These are phyloP conservation scores for Orchestes rusci DNA, from an alignment of 2,888 invertebrate species.

Conservation along the genomic window DNA sequence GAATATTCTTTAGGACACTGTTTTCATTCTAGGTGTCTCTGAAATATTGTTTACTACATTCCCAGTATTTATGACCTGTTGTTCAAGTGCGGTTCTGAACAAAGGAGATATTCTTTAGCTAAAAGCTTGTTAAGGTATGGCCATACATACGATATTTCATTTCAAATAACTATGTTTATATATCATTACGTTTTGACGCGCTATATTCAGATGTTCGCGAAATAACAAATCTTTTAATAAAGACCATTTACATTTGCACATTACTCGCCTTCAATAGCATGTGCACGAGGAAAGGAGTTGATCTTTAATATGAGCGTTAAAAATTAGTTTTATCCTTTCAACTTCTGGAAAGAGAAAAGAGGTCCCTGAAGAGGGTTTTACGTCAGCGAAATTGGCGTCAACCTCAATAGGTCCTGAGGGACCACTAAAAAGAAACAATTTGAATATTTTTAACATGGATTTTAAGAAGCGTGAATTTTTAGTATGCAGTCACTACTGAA, in stretches of 20 bases:
- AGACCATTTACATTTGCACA: too few relatives aligned
- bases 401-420: slow-evolving; percentile 46
- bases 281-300: too few relatives aligned
- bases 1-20: slow-evolving; percentile 42
- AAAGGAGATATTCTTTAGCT: slow-evolving; percentile 43
- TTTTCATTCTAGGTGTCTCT: slow-evolving; percentile 43
- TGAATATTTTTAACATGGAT: slow-evolving; percentile 52
- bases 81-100: slow-evolving; percentile 43
- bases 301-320: slow-evolving; percentile 33
- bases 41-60: slow-evolving; percentile 43
- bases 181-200: slow-evolving; percentile 40
- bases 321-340: slow-evolving; percentile 37
- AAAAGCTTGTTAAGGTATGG: slow-evolving; percentile 43
- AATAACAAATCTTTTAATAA: slow-evolving; percentile 35
- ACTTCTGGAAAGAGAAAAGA: slow-evolving; percentile 35
- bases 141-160: slow-evolving; percentile 42
- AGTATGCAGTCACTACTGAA: slow-evolving; percentile 40
- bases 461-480: slow-evolving; percentile 48
- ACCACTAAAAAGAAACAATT: slow-evolving; percentile 47
- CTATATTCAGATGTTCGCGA: slow-evolving; percentile 39
- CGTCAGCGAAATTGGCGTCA: slow-evolving; percentile 49
- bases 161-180: slow-evolving; percentile 44
- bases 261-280: too few relatives aligned
- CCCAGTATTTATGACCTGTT: slow-evolving; percentile 43
- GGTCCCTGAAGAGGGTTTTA: slow-evolving; percentile 42